phyloP scores from a whole-genome alignment of 2,888 invertebrate genomes.

The Epistrophe grossulariae region DNA sequence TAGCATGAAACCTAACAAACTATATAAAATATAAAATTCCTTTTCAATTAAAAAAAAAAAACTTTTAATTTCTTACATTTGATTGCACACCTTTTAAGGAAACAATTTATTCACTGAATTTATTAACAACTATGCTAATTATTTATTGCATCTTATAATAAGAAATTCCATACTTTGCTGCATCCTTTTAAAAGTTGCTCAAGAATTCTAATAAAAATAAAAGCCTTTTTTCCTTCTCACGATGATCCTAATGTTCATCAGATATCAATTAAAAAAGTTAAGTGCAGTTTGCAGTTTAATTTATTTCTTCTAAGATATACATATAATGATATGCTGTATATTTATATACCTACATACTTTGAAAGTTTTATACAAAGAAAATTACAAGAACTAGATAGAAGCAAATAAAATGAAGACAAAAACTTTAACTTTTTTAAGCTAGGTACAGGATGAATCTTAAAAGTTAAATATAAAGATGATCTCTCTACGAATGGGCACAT shows the following conservation, averaged over 20 bases:
- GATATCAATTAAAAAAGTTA: slow-evolving; percentile 38
- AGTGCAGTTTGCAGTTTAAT: slow-evolving; percentile 34
- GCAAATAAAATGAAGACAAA: neutral
- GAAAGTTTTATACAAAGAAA: slow-evolving; percentile 9
- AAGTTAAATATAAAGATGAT: slow-evolving; percentile 26
- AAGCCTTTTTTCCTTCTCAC: neutral
- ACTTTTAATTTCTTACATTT: neutral
- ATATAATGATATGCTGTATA: slow-evolving; percentile 35
- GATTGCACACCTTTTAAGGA: neutral
- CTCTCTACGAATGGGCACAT: slow-evolving; percentile 13
- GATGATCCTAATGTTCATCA: slow-evolving; percentile 2
- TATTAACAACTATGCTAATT: neutral
- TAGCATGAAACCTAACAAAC: neutral
- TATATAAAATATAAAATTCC: neutral
- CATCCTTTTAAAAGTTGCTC: neutral
- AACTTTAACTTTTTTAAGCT: slow-evolving; percentile 1
- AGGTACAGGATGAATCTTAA: slow-evolving; percentile 5
- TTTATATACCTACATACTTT: neutral
- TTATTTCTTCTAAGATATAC: slow-evolving; percentile 30
- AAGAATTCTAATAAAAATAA: slow-evolving; percentile 27
- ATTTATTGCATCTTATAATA: neutral
- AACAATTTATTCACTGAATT: neutral
- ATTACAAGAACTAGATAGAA: neutral
- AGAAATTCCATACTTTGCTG: neutral
- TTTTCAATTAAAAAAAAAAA: neutral